Evolutionary conservation across 2,797 vertebrate species (phyloP), one percentile per base, ranked within the genome.

Genomic region (Thamnophis elegans): DNA sequence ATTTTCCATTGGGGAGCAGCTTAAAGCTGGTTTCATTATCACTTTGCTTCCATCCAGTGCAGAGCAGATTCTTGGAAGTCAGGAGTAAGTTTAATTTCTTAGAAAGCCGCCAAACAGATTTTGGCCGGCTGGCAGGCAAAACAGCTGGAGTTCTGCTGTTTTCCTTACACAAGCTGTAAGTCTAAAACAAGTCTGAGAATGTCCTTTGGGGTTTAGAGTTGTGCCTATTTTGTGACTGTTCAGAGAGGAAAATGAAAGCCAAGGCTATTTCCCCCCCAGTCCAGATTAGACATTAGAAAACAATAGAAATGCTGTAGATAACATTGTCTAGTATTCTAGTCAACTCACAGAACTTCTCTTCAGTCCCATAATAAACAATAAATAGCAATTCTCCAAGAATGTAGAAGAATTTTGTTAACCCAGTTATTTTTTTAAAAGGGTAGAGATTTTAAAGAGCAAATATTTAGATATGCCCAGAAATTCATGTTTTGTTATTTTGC

Each of bases 401-500:
- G 26, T 7, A 87, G 93, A 90, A 56, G 42, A 94, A 92, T 51
- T 2, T 60, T 54, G 4, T 51, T n/a, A 53, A 32, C 22, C n/a
- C 60, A 32, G 11, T 90, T 94, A 89, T 93, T 82, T 91, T 93
- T 87, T 91, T 28, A 55, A 82, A 93, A 91, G 65, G 54, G 28
- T 55, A 62, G 65, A 56, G 42, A 78, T 94, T 95, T 94, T 94
- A 95, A 96, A 94, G 86, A 89, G 82, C 92, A 90, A 92, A 51
- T 88, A 94, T 95, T 95, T 92, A 92, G 94, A 94, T 85, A 93
- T 94, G 94, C 91, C 95, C 94, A 91, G 94, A 93, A 93, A 94
- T 96, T 96, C 94, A 95, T 94, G 94, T 93, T 91, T 93, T 85
- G 56, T 56, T 88, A 36, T 47, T 91, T 95, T 96, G 94, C 59